phyloP scores from a whole-genome alignment of 2,888 invertebrate genomes.

The Hermodice carunculata region DNA sequence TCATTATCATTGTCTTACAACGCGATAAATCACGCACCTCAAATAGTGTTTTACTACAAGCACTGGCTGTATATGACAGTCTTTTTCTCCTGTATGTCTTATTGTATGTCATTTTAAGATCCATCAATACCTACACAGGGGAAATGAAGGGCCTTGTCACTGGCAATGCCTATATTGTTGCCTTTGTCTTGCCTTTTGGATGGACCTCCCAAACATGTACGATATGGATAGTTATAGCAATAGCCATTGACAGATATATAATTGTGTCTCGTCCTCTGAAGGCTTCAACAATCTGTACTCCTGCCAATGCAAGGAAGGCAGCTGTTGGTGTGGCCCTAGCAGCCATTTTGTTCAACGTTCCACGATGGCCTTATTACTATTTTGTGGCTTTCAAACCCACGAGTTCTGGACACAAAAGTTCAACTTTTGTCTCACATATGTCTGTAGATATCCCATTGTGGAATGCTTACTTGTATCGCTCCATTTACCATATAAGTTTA shows the following conservation, averaged over 20 bases:
- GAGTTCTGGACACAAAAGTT: neutral
- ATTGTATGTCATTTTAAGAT: conserved; percentile 17
- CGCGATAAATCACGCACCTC: conserved; percentile 8
- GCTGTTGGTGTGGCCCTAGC: neutral
- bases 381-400: conserved; percentile 6
- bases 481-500: conserved; percentile 14
- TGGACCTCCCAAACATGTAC: conserved; percentile 25
- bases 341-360: conserved; percentile 16
- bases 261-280: conserved; percentile 17
- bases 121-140: conserved; percentile 14
- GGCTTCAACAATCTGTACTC: conserved; percentile 8
- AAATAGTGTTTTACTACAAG: conserved; percentile 19
- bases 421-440: conserved; percentile 22
- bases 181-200: conserved; percentile 17
- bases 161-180: conserved; percentile 13
- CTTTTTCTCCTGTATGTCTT: conserved; percentile 20
- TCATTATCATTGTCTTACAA: conserved; percentile 15
- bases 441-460: neutral
- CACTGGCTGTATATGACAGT: conserved; percentile 22
- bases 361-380: conserved; percentile 21
- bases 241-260: conserved; percentile 23
- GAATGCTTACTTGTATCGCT: conserved; percentile 16
- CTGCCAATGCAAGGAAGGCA: conserved; percentile 7
- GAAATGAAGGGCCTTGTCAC: neutral
- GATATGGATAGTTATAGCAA: conserved; percentile 21